Evolutionary conservation across 2,797 vertebrate species (phyloP), one percentile per base, ranked within the genome.

Genomic region (Centropyge bicolor): DNA sequence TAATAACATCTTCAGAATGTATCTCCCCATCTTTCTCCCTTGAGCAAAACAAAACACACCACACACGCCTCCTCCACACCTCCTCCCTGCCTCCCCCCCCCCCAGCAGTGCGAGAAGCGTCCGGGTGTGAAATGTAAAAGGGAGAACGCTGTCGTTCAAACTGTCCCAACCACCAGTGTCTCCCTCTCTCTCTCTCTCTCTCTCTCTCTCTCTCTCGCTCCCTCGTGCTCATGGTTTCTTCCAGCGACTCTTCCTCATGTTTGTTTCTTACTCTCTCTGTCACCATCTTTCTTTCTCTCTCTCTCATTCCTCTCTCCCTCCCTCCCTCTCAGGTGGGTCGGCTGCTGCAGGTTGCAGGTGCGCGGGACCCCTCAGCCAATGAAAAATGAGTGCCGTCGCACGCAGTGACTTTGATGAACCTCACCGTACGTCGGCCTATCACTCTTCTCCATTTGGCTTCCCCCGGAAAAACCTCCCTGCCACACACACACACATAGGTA

Each of bases 91-190:
- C 80, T 60, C 83, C 80, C 56, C 45, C 27, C 55, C 55, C 43
- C 87, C 83, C 59, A 89, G 91, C 91, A n/a, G 75, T 91, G 86
- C 89, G 76, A 91, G 85, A 91, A 93, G 92, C 97, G 96, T 91
- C 95, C 94, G 95, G 95, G 97, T 98, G 97, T 99, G 97, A 99
- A 99, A 99, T 98, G 97, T 97, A 97, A 98, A 97, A 99, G 97
- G 97, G 95, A 95, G 92, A 94, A 96, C 84, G 93, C 95, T 97
- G 97, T 97, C 97, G 86, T 96, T 98, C 97, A 97, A 97, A 97
- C 96, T 97, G 90, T 93, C 90, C 92, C 86, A 74, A 84, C 80
- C 84, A 92, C 88, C 83, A 87, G 63, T 82, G 77, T 90, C 82
- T 80, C 82, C 76, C 68, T 52, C 65, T 59, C 49, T 20, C 51